A percentile compares a stretch with the other conserved stretches of the same genome.
Evolutionary conservation across 1,140 invertebrate genomes (phyloP).

Genomic region (Halesus radiatus): DNA sequence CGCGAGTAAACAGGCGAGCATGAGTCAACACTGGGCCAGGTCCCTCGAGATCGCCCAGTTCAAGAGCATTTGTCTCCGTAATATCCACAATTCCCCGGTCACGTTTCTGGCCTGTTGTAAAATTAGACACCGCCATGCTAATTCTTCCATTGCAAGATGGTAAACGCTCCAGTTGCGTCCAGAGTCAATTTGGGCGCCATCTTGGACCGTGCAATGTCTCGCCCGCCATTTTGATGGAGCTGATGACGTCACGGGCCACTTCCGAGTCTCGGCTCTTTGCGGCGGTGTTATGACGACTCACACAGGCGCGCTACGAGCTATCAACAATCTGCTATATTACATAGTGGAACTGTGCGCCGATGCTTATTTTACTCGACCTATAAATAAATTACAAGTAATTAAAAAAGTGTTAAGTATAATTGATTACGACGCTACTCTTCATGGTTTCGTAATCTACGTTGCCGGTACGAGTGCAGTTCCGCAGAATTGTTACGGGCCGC

Average conservation of each 20-base stretch:
- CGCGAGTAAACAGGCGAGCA: neutral
- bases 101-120: constrained; percentile 28
- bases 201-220: constrained; percentile 2
- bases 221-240: constrained; percentile 34
- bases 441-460: no score
- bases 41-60: constrained; percentile 11
- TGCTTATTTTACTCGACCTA: neutral
- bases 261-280: constrained; percentile 18
- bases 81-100: constrained; percentile 19
- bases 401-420: no score
- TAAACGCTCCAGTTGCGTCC: neutral
- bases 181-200: neutral
- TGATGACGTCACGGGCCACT: constrained; percentile 37
- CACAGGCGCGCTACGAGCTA: neutral
- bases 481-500: no score
- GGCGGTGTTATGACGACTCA: constrained; percentile 29
- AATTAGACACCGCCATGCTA: constrained; percentile 24
- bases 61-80: constrained; percentile 34
- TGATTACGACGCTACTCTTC: no score
- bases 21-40: neutral
- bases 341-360: constrained; percentile 19
- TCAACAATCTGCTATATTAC: constrained; percentile 12
- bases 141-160: neutral
- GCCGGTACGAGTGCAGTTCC: no score
- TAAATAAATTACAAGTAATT: no score